These are phyloP conservation scores for Volucella zonaria DNA, from an alignment of 2,888 invertebrate genomes.

Conservation along the genomic window DNA sequence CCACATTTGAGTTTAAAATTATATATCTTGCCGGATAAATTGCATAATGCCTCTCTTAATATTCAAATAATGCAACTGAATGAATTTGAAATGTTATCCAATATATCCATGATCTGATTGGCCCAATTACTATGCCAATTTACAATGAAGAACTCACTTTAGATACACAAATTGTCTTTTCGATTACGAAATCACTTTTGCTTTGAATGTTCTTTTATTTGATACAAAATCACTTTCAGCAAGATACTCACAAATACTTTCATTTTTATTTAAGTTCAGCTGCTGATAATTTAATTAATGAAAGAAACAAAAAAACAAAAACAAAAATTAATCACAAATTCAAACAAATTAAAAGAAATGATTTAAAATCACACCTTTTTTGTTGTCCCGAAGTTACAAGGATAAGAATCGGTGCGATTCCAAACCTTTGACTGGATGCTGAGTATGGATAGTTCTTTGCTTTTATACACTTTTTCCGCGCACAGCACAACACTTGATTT, in stretches of 20 bases:
- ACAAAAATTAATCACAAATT: slow-evolving; percentile 55
- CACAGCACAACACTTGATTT: slow-evolving; percentile 55
- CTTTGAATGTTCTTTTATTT: slow-evolving; percentile 49
- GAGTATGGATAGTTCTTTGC: slow-evolving; percentile 82
- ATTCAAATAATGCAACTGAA: background rate
- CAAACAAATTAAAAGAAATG: slow-evolving; percentile 18
- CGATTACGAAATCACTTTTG: slow-evolving; percentile 54
- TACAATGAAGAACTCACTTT: slow-evolving; percentile 46
- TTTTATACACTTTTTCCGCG: slow-evolving; percentile 80
- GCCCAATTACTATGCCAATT: slow-evolving; percentile 31
- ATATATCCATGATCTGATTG: slow-evolving; percentile 36
- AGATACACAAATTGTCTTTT: slow-evolving; percentile 34
- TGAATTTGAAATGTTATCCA: slow-evolving; percentile 46
- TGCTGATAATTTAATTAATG: slow-evolving; percentile 66
- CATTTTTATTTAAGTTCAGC: slow-evolving; percentile 79
- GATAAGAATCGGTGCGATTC: slow-evolving; percentile 83
- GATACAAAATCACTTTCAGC: slow-evolving; percentile 39
- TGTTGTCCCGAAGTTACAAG: slow-evolving; percentile 75
- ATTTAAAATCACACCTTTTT: slow-evolving; percentile 63
- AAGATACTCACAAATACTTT: slow-evolving; percentile 84
- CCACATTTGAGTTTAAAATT: background rate
- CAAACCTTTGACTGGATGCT: slow-evolving; percentile 83
- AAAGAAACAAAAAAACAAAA: slow-evolving; percentile 62
- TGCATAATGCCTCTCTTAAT: slow-evolving; percentile 13
- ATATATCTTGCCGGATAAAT: slow-evolving; percentile 2